A percentile compares a stretch with the other conserved stretches of the same genome.
Evolutionary conservation across 2,797 vertebrate species (phyloP).

Genomic region (Urocyon cinereoargenteus): DNA sequence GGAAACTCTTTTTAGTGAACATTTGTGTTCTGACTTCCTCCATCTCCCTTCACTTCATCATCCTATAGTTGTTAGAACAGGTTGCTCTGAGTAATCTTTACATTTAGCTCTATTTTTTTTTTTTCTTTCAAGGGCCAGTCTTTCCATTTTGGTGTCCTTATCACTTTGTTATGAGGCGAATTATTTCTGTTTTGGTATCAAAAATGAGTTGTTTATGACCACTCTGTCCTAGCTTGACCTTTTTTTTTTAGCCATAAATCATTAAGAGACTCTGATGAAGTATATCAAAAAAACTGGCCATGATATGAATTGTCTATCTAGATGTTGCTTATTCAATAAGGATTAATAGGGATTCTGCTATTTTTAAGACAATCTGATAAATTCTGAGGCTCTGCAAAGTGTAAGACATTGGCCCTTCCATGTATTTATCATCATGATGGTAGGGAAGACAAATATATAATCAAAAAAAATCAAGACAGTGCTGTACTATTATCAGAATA

Average conservation of each 20-base stretch:
- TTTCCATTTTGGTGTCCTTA: neutral
- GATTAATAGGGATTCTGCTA: neutral
- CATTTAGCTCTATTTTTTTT: neutral
- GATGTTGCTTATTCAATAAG: neutral
- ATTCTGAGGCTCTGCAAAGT: neutral
- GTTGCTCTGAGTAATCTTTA: neutral
- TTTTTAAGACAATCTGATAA: neutral
- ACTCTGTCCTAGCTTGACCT: neutral
- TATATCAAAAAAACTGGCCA: neutral
- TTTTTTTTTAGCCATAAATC: neutral
- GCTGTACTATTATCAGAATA: neutral
- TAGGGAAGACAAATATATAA: neutral
- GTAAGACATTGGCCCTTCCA: accelerated
- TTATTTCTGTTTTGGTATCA: neutral
- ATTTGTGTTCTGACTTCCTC: neutral
- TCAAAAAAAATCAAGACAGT: neutral
- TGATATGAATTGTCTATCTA: neutral
- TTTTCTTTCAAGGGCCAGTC: neutral
- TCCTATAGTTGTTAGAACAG: neutral
- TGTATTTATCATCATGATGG: neutral
- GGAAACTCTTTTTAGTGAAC: neutral
- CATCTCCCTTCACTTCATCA: neutral
- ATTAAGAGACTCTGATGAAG: neutral
- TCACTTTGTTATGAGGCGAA: neutral
- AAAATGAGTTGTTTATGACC: neutral